Evolutionary conservation across 1,140 invertebrate species (phyloP), one percentile per base, ranked within the genome.

Genomic region (Drosophila chauvacae): DNA sequence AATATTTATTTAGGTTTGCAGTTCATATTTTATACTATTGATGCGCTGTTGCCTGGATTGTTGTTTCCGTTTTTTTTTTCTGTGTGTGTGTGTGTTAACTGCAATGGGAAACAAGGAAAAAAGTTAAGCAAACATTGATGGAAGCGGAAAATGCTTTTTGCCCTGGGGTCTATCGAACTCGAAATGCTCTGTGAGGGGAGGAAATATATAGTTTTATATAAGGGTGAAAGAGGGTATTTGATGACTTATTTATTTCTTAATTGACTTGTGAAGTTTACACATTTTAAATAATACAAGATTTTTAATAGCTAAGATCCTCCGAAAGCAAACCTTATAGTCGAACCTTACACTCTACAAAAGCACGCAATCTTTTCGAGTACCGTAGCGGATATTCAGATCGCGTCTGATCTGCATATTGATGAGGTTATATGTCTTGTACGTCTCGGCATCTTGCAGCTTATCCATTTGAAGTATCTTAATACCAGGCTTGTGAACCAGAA

Each of bases 401-500:
- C 13, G 37, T 0, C 13, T 5, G 2, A 69, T 57, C 10, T 14
- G 45, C 0, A 3, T n/a, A 11, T 9, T 14, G n/a, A 65, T 57
- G 0, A 73, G 23, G 0, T 4, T 5, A 3, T 16, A 47, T 28
- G 7, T 30, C 0, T 4, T 20, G 0, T 2, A 6, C 0, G 3
- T 4, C 7, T 42, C 2, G 9, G 0, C 1, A 18, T 44, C 1
- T 4, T 3, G 7, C 7, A 3, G 18, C 4, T 2, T 7, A 3
- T 10, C 2, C 6, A 0, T 10, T n/a, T 7, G 2, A 3, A 2
- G 0, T 7, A 10, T 26, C 14, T 97, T 97, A 48, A 97, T 97
- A 7, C 96, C 96, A 0, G 97, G 97, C 63, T 96, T 95, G 92
- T 98, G 97, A 1, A 97, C 96, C 14, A 97, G 93, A 92, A 97